Conservation (phyloP, 1,140 invertebrate genomes). For the Diploscapter pachys region DNA sequence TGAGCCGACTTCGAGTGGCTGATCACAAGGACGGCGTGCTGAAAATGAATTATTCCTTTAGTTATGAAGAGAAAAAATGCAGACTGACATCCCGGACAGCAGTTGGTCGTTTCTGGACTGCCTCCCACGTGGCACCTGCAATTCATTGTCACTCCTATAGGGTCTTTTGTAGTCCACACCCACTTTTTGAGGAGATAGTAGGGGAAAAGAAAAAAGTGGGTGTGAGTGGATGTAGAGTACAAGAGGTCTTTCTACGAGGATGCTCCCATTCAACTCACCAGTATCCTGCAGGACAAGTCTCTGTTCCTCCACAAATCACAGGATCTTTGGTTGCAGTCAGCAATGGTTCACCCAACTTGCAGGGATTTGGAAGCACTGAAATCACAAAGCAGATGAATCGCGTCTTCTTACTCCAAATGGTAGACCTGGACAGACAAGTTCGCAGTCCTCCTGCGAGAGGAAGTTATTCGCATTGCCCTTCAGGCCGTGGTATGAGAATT, state of each 20-base stretch:
- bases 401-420: neutral
- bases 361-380: slow-evolving; percentile 50
- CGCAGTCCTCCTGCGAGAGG: slow-evolving; percentile 50
- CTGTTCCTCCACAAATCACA: slow-evolving; percentile 51
- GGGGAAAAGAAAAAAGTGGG: neutral
- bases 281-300: slow-evolving; percentile 33
- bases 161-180: slow-evolving; percentile 14
- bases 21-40: slow-evolving; percentile 48
- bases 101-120: slow-evolving; percentile 57
- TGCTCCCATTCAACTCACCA: neutral
- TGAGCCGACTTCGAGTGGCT: slow-evolving; percentile 45
- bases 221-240: neutral
- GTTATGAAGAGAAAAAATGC: neutral
- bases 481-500: slow-evolving; percentile 50
- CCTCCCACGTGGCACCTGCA: slow-evolving; percentile 50
- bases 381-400: slow-evolving; percentile 3
- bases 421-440: slow-evolving; percentile 47
- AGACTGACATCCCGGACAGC: slow-evolving; percentile 52
- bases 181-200: neutral
- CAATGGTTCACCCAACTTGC: slow-evolving; percentile 47
- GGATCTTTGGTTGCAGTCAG: slow-evolving; percentile 47
- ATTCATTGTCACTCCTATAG: slow-evolving; percentile 26
- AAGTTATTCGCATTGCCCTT: slow-evolving; percentile 58
- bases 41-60: slow-evolving; percentile 20
- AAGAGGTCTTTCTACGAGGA: neutral